Evolutionary conservation across 2,888 invertebrate species (phyloP).

Genomic region (Lordiphosa andalusiaca): DNA sequence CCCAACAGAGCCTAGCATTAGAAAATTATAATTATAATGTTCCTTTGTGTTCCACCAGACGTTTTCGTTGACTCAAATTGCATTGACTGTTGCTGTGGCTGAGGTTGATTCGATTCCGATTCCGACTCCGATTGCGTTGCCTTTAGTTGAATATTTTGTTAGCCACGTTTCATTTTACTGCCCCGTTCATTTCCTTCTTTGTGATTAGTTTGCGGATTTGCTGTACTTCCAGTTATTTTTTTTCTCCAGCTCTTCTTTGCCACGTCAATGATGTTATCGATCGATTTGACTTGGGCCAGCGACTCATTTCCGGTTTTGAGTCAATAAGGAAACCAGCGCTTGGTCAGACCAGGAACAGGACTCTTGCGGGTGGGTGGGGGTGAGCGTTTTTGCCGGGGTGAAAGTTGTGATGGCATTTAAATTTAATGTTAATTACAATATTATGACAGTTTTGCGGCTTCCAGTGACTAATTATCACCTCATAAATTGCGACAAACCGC

Average conservation of each 20-base stretch:
- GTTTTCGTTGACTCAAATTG: not conserved
- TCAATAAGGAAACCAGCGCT: constrained; percentile 56
- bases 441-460: constrained; percentile 71
- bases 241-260: constrained; percentile 4
- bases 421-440: constrained; percentile 75
- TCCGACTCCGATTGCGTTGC: constrained; percentile 25
- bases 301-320: constrained; percentile 62
- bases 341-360: constrained; percentile 31
- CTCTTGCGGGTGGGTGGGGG: not conserved
- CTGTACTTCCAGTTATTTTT: not conserved
- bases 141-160: not conserved
- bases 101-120: constrained; percentile 13
- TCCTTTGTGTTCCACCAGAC: too few species aligned
- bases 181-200: constrained; percentile 59
- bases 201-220: constrained; percentile 62
- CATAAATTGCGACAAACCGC: constrained; percentile 76
- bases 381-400: constrained; percentile 27
- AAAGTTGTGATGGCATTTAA: constrained; percentile 51
- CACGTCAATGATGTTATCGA: constrained; percentile 56
- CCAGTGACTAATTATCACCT: constrained; percentile 76
- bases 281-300: constrained; percentile 49
- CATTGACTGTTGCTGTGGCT: constrained; percentile 1
- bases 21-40: too few species aligned
- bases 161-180: constrained; percentile 58
- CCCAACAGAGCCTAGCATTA: too few species aligned